Evolutionary conservation across 2,113 vertebrate species (phyloP).

Genomic region (Hippocampus zosterae): DNA sequence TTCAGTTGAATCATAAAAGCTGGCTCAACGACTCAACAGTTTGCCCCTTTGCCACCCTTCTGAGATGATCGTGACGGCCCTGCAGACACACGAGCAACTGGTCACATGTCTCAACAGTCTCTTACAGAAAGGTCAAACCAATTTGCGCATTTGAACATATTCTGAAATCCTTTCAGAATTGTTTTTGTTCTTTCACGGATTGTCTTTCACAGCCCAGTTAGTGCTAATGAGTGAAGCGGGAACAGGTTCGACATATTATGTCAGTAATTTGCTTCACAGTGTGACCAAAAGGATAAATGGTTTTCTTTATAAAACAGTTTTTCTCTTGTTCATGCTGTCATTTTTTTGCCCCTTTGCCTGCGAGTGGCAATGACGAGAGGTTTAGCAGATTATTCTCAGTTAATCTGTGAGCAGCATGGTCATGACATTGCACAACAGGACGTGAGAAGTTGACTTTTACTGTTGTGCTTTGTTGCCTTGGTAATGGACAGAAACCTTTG

Average conservation of each 20-base stretch:
- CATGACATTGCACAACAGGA: too few species aligned
- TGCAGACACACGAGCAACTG: background rate
- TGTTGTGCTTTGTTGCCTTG: too few species aligned
- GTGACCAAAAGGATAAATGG: background rate
- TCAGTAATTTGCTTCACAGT: constrained; percentile 13
- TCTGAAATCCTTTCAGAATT: background rate
- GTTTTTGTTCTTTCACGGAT: constrained; percentile 8
- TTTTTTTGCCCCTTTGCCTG: background rate
- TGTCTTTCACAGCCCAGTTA: background rate
- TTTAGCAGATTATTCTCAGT: too few species aligned
- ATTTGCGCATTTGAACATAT: constrained; percentile 2
- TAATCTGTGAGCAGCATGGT: too few species aligned
- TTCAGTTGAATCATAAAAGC: background rate
- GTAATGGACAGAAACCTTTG: too few species aligned
- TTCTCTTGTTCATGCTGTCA: background rate
- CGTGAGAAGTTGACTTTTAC: too few species aligned
- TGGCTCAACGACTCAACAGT: background rate
- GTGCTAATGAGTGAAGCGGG: constrained; percentile 19
- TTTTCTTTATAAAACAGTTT: background rate
- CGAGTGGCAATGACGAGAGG: too few species aligned
- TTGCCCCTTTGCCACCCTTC: background rate
- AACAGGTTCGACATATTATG: constrained; percentile 3
- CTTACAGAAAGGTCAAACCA: constrained; percentile 12
- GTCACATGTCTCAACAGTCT: background rate
- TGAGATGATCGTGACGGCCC: background rate